Evolutionary conservation across 2,888 invertebrate genomes (phyloP), one percentile per base, ranked within the genome.

Genomic region (Tigriopus californicus): DNA sequence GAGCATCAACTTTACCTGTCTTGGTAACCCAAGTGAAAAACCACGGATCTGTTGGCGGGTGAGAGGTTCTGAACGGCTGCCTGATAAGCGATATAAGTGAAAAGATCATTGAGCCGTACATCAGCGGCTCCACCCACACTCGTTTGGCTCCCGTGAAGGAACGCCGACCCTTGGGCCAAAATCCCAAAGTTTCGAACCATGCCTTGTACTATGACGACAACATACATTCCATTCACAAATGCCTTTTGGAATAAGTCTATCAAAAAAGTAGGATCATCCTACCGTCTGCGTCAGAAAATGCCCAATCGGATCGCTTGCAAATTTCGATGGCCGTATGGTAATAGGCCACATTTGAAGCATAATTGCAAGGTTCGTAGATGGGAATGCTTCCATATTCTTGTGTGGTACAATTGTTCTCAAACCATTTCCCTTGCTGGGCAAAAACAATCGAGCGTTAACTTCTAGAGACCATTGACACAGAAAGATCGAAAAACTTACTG

Each of bases 301-400:
- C 18, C 10, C 18, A 22, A 2, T 24, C 49, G 12, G 15, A 20
- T 41, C 47, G 22, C 40, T 24, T 41, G 24, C 58, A 58, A 8
- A 58, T 1, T 18, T 58, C 58, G 13, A 33, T 8, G n/a, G 41
- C 20, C n/a, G 48, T 25, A 11, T 58, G 58, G n/a, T n/a, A 33
- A 22, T 58, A 58, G 40, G 58, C 58, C 10, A 58, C 49, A 15
- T 58, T 58, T 18, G 58, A 58, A 2, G 58, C 46, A 44, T 44
- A 44, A 44, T 44, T 44, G 46, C 46, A 44, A 10, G 46, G 46
- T 44, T 44, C 46, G 41, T 49, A 58, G 13, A 58, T 49, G 18
- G 51, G 48, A 48, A 58, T 58, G 41, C 49, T 51, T 1, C 48
- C 49, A 40, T 47, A 58, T 15, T 48, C 58, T 4, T 25, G 25